A percentile compares a stretch with the other conserved stretches of the same genome.
phyloP scores from a whole-genome alignment of 1,140 invertebrate genomes.

The Drosophila mauritiana region DNA sequence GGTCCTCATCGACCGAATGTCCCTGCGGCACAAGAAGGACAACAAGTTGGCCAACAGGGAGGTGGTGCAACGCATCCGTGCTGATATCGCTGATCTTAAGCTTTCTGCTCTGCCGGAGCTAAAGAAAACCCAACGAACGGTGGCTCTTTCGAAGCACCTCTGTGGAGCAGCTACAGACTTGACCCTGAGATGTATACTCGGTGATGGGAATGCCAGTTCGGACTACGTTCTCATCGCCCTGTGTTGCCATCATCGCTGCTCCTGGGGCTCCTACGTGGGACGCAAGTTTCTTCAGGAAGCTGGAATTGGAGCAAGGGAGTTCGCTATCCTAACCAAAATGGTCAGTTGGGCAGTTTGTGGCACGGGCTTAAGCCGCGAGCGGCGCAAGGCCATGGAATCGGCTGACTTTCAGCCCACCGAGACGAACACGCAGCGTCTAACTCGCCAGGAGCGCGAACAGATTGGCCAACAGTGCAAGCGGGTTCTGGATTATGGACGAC shows the following conservation, averaged over 20 bases:
- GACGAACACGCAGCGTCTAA: slow-evolving; percentile 63
- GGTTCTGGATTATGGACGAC: slow-evolving; percentile 90
- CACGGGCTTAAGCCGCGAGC: slow-evolving; percentile 86
- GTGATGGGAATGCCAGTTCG: slow-evolving; percentile 77
- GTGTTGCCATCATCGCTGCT: slow-evolving; percentile 94
- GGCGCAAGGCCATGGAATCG: slow-evolving; percentile 77
- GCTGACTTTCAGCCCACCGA: slow-evolving; percentile 63
- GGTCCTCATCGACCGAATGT: slow-evolving; percentile 91
- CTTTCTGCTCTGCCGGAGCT: slow-evolving; percentile 87
- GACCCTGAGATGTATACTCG: slow-evolving; percentile 87
- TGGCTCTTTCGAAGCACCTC: slow-evolving; percentile 93
- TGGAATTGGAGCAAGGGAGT: slow-evolving; percentile 88
- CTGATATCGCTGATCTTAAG: slow-evolving; percentile 90
- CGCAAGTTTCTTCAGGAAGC: slow-evolving; percentile 86
- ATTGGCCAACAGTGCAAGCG: slow-evolving; percentile 91
- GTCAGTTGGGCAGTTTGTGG: slow-evolving; percentile 95
- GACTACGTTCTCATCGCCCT: slow-evolving; percentile 90
- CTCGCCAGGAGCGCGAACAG: slow-evolving; percentile 86
- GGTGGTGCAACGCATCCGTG: slow-evolving; percentile 87
- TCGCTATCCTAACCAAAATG: slow-evolving; percentile 91
- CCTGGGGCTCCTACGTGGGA: slow-evolving; percentile 89
- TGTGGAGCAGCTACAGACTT: slow-evolving; percentile 93
- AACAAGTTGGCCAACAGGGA: slow-evolving; percentile 87
- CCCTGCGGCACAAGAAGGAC: slow-evolving; percentile 92
- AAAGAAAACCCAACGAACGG: slow-evolving; percentile 85